Evolutionary conservation across 2,113 vertebrate genomes (phyloP).

Genomic region (Chelonoidis abingdonii): DNA sequence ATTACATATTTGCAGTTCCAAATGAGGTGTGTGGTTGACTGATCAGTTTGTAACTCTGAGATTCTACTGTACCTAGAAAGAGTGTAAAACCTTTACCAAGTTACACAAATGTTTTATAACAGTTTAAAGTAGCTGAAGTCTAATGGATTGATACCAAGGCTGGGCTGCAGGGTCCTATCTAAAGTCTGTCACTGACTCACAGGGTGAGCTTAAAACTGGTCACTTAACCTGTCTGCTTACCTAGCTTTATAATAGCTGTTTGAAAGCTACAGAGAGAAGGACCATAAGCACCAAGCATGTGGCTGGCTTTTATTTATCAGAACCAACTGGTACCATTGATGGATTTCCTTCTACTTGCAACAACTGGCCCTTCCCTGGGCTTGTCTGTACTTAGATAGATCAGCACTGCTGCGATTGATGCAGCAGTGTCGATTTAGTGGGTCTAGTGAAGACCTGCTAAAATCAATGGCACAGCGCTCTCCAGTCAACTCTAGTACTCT

Average conservation of each 20-base stretch:
- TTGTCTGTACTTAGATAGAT: no score
- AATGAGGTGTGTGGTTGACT: no score
- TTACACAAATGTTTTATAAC: background rate
- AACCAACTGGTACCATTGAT: background rate
- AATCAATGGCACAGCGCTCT: no score
- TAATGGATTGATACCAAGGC: no score
- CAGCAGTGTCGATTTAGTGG: no score
- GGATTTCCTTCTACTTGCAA: background rate
- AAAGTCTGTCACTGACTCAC: background rate
- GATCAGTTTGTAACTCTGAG: no score
- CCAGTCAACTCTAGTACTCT: no score
- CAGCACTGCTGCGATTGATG: no score
- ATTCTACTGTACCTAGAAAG: background rate
- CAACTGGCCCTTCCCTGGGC: background rate
- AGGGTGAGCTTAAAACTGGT: background rate
- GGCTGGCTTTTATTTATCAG: background rate
- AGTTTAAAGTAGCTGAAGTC: accelerated
- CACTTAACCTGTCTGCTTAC: background rate
- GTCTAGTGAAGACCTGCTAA: no score
- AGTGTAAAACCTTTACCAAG: background rate
- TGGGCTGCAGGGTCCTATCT: background rate
- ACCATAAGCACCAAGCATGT: background rate
- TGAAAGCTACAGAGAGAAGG: background rate
- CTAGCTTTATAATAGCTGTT: background rate
- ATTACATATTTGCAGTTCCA: no score